Evolutionary conservation across 2,888 invertebrate genomes (phyloP).

Genomic region (Thysanoteuthis rhombus): DNA sequence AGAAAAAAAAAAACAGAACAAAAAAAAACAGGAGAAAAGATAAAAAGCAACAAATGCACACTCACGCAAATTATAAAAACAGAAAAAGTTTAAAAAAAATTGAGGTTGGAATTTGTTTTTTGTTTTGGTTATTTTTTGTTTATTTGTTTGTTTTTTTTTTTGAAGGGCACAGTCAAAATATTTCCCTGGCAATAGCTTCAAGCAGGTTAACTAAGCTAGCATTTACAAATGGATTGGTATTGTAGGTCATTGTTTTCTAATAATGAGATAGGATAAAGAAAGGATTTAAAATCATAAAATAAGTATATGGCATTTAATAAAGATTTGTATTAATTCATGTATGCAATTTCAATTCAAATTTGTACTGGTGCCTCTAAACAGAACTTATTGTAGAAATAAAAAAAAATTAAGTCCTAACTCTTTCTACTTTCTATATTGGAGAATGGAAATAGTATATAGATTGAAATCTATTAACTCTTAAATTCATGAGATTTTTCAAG

Average conservation of each 20-base stretch:
- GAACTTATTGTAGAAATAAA: neutral
- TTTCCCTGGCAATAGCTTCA: neutral
- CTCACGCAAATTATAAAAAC: neutral
- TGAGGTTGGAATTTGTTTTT: neutral
- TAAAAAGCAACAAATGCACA: neutral
- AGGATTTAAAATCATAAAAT: neutral
- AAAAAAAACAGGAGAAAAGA: neutral
- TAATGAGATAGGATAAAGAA: neutral
- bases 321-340: neutral
- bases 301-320: neutral
- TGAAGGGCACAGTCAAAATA: neutral
- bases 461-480: too few species aligned
- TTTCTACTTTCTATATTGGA: neutral
- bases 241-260: neutral
- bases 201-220: neutral
- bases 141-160: neutral
- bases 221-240: neutral
- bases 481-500: too few species aligned
- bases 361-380: neutral
- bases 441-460: neutral
- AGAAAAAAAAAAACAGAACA: too few species aligned
- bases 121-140: neutral
- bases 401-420: neutral
- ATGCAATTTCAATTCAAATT: neutral
- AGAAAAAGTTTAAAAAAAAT: neutral